These are phyloP conservation scores for Chironomus tepperi DNA, from an alignment of 1,140 invertebrate genomes.

Conservation along the genomic window DNA sequence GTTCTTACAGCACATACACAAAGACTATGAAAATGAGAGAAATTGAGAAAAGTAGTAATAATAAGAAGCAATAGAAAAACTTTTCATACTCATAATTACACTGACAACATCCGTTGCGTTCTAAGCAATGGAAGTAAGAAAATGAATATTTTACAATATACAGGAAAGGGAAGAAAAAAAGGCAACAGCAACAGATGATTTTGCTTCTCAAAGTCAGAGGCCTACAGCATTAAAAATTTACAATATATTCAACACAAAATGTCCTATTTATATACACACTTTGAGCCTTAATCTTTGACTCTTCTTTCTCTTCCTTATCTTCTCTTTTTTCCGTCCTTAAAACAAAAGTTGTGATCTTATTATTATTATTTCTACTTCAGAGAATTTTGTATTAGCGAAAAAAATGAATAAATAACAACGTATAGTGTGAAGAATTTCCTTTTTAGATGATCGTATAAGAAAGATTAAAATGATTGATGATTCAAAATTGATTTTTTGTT, in stretches of 20 bases:
- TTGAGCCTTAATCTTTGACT: constrained; percentile 3
- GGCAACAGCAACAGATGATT: constrained; percentile 6
- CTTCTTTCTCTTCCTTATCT: too few species aligned
- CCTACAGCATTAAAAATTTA: not conserved
- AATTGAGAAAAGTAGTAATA: not conserved
- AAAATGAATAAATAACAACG: not conserved
- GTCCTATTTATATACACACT: not conserved
- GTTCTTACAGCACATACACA: not conserved
- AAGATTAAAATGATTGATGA: constrained; percentile 20
- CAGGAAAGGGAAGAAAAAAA: not conserved
- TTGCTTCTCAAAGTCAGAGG: not conserved
- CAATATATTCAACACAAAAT: not conserved
- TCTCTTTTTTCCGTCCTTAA: too few species aligned
- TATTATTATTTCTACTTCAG: too few species aligned
- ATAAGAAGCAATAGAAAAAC: not conserved
- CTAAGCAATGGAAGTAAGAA: not conserved
- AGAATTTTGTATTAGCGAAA: not conserved
- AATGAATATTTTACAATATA: not conserved
- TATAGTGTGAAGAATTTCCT: not conserved
- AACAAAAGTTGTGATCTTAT: too few species aligned
- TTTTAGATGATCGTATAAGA: not conserved
- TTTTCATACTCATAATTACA: not conserved
- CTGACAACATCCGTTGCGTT: not conserved
- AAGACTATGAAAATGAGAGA: not conserved
- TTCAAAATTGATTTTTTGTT: not conserved